Percentiles rank a stretch among this genome's conserved stretches.
Evolutionary conservation across 2,797 vertebrate species (phyloP).

Genomic region (Melanotaenia nigrans): DNA sequence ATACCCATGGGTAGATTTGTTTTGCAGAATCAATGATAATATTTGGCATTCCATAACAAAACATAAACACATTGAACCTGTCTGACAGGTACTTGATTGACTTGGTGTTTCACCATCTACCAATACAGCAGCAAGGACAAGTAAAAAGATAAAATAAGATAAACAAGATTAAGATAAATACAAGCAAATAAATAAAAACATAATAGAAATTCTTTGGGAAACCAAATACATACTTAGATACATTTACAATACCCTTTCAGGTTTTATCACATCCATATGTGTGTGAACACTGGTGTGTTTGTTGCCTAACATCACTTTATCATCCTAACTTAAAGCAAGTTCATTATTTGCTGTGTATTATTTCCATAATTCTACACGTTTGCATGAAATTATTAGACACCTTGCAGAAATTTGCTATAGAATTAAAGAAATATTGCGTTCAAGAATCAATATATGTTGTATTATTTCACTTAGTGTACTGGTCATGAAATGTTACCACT

Average conservation of each 20-base stretch:
- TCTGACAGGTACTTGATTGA: too few relatives aligned
- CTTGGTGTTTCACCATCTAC: too few relatives aligned
- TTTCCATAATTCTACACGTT: background rate
- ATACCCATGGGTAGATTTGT: too few relatives aligned
- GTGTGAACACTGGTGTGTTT: conserved; percentile 4
- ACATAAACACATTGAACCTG: too few relatives aligned
- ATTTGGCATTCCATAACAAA: too few relatives aligned
- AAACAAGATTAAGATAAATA: too few relatives aligned
- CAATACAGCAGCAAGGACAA: too few relatives aligned
- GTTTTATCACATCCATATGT: conserved; percentile 20
- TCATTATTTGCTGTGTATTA: background rate
- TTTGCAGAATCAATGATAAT: too few relatives aligned
- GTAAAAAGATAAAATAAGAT: too few relatives aligned
- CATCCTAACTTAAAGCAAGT: background rate
- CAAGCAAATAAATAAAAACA: too few relatives aligned
- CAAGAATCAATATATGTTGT: background rate
- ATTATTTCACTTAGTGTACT: background rate
- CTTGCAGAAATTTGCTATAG: background rate
- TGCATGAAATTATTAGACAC: background rate
- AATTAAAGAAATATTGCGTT: background rate
- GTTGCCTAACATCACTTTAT: background rate
- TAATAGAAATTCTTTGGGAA: too few relatives aligned
- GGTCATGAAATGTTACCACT: background rate
- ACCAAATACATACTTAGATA: background rate
- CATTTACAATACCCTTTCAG: conserved; percentile 14